Evolutionary conservation across 2,888 invertebrate species (phyloP), one percentile per base, ranked within the genome.

Genomic region (Drosophila emarginata): DNA sequence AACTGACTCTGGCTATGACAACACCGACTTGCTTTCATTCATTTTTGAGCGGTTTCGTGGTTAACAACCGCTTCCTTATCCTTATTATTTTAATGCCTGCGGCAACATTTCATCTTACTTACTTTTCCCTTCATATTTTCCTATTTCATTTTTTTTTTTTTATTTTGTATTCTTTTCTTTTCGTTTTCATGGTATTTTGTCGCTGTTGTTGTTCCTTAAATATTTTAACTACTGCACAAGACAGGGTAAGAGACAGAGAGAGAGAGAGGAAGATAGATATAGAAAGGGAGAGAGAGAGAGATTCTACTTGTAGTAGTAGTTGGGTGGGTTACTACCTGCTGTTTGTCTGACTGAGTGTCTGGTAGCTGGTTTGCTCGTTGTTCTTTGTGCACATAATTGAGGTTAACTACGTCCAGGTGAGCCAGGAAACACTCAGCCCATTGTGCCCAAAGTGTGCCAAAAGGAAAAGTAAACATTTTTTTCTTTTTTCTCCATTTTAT

Each of bases 61-160:
- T 88, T 88, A 85, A 85, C 84, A 85, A 85, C 79, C 84, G 85
- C 81, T 87, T 87, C 88, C 89, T 84, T 88, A 80, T 89, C 81
- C 88, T 89, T 88, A 89, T 88, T 88, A 88, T 89, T 89, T 89
- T 85, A 80, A 85, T 83, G 87, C 88, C 80, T 78, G 81, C 85
- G 88, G 89, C 88, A 79, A 76, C 80, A 77, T 88, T 85, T 86
- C 85, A 88, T 85, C 88, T 85, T 83, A 79, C 79, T 87, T 87
- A 79, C 82, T 67, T 79, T 77, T 45, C 45, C 45, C 45, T 45
- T 45, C 18, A 12, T 21, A 45, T 45, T 45, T 45, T 21, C 21
- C 45, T 21, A 45, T 45, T 45, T 45, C 45, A 9, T 76, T 72
- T 74, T 56, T 63, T 57, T 51, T 53, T 28, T 32, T 11, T 4